These are phyloP conservation scores for Polymixis flavicincta DNA, from an alignment of 2,888 invertebrate genomes.

Conservation along the genomic window DNA sequence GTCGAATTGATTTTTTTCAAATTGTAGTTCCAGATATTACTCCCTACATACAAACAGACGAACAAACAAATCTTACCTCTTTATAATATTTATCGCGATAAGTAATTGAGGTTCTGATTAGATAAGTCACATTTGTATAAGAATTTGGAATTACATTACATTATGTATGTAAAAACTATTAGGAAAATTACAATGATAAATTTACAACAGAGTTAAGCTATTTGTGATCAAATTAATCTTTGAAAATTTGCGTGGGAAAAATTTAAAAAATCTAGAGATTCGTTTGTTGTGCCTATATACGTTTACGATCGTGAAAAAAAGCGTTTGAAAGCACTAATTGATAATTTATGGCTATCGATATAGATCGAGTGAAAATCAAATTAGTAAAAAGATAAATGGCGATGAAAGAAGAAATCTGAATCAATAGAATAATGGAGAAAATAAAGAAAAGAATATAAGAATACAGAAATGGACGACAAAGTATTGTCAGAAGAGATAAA, in stretches of 20 bases:
- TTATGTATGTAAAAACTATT: slow-evolving; percentile 40
- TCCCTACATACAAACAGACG: too few relatives aligned
- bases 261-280: background rate
- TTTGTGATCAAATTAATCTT: slow-evolving; percentile 47
- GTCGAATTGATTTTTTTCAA: too few relatives aligned
- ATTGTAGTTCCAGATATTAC: too few relatives aligned
- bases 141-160: slow-evolving; percentile 37
- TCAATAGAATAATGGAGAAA: too few relatives aligned
- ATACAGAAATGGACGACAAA: background rate
- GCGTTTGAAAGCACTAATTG: background rate
- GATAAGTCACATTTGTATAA: slow-evolving; percentile 37
- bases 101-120: slow-evolving; percentile 60
- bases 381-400: background rate
- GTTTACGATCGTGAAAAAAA: slow-evolving; percentile 9
- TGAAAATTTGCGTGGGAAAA: slow-evolving; percentile 45
- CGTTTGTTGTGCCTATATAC: background rate
- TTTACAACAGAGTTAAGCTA: slow-evolving; percentile 48
- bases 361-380: background rate
- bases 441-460: background rate
- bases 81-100: slow-evolving; percentile 9
- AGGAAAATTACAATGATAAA: slow-evolving; percentile 49
- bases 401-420: background rate
- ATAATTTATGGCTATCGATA: background rate
- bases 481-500: background rate
- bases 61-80: too few relatives aligned